Evolutionary conservation across 1,140 invertebrate species (phyloP), one percentile per base, ranked within the genome.

Genomic region (Propsilocerus akamusi): DNA sequence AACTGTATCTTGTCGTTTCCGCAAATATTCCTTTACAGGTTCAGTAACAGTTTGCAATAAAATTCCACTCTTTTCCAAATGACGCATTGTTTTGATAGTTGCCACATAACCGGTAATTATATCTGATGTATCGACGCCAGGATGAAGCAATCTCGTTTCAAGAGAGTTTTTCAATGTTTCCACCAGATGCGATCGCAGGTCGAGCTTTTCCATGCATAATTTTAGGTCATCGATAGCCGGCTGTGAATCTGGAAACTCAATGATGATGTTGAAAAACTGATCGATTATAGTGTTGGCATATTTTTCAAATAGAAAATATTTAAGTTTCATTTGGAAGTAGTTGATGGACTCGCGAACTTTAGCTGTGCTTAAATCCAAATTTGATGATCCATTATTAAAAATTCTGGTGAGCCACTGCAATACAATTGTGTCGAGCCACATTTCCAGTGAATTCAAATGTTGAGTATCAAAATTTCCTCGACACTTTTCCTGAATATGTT

Each of bases 101-200:
- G 91, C 83, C 20, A 98, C 85, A 65, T 99, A 99, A 0, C 93
- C 94, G 25, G 92, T 95, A 48, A 99, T 70, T 58, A 99, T 95
- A 63, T 98, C 93, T 32, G 85, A 79, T n/a, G 96, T 99, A 56
- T 94, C 95, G 0, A 98, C 94, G 52, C 92, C 94, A 12, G 87
- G 86, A 69, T 93, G 88, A 14, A 94, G 61, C n/a, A 94, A 67
- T 56, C 88, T 74, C 12, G 77, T 83, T 70, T 87, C 81, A 37
- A 90, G 65, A 11, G 87, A 83, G 56, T 70, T 70, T 67, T 88
- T 84, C 8, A 97, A 63, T 46, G 80, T 84, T 48, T 77, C 71
- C 46, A 86, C 83, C 10, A 97, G 68, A 49, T 79, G 75, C 26
- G 77, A 64, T 51, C 87, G 70, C 46, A 95, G 66, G 70, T 94